phyloP scores from a whole-genome alignment of 1,140 invertebrate genomes.

The Aphidius gifuensis region DNA sequence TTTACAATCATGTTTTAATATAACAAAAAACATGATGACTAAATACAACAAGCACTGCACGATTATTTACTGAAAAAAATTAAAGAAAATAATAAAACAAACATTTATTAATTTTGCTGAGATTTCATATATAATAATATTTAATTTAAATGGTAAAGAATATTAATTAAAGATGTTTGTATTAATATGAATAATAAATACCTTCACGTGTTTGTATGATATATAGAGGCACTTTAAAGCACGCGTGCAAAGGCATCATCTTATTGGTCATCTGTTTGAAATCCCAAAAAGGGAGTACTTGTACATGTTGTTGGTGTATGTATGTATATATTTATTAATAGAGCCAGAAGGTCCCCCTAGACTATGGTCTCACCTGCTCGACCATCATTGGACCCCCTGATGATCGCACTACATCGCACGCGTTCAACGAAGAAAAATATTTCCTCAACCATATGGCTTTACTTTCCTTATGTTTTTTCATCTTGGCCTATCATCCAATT shows the following conservation, averaged over 20 bases:
- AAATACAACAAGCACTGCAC: too few relatives aligned
- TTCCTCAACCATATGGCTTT: conserved; percentile 38
- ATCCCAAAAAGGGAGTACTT: conserved; percentile 12
- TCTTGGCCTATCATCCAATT: background rate
- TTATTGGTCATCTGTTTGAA: conserved; percentile 41
- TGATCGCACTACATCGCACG: conserved; percentile 23
- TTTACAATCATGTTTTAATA: too few relatives aligned
- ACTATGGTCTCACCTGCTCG: background rate
- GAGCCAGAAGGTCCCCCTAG: background rate
- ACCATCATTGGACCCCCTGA: background rate
- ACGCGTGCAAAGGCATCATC: conserved; percentile 19
- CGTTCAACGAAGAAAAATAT: conserved; percentile 28
- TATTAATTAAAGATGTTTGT: too few relatives aligned
- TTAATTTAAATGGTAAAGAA: too few relatives aligned
- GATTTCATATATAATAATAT: too few relatives aligned
- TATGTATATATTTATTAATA: background rate
- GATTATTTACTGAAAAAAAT: too few relatives aligned
- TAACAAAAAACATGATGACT: too few relatives aligned
- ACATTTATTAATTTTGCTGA: too few relatives aligned
- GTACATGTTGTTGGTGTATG: too few relatives aligned
- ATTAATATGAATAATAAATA: too few relatives aligned
- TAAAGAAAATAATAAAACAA: too few relatives aligned
- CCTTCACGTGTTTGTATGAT: background rate
- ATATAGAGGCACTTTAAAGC: conserved; percentile 1
- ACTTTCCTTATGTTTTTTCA: conserved; percentile 1